phyloP scores from a whole-genome alignment of 2,888 invertebrate genomes.

The Lottia gigantea region DNA sequence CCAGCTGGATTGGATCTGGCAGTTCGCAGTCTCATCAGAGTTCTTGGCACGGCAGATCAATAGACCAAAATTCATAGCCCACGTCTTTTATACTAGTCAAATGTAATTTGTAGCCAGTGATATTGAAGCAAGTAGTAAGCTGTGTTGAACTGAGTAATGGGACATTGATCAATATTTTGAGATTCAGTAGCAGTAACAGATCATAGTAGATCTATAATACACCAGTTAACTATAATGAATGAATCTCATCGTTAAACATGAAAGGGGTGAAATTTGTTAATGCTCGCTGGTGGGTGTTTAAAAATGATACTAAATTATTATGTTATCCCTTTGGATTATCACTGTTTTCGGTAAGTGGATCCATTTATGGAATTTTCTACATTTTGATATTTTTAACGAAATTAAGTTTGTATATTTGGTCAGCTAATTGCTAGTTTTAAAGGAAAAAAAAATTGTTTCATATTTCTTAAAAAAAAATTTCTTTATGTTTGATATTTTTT shows the following conservation, averaged over 20 bases:
- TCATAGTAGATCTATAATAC: background rate
- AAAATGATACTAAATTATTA: constrained; percentile 8
- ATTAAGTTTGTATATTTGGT: background rate
- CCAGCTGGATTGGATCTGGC: too few species aligned
- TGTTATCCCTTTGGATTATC: background rate
- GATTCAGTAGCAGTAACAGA: constrained; percentile 1
- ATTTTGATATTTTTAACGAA: background rate
- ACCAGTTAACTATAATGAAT: too few species aligned
- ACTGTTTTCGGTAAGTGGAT: background rate
- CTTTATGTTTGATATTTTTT: too few species aligned
- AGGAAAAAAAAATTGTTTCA: background rate
- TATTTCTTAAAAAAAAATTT: too few species aligned
- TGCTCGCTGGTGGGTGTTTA: background rate
- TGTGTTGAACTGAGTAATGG: background rate
- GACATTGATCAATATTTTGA: background rate
- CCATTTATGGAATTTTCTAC: background rate
- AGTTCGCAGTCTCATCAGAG: too few species aligned
- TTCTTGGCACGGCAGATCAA: too few species aligned
- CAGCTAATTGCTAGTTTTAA: too few species aligned
- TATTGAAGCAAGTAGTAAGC: background rate
- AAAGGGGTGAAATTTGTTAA: background rate
- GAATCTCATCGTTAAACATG: background rate
- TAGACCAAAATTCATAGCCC: background rate
- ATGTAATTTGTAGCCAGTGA: background rate
- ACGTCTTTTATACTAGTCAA: background rate